These are phyloP conservation scores for Otolemur crassicaudatus DNA, from an alignment of 2,797 vertebrate species.

Conservation along the genomic window DNA sequence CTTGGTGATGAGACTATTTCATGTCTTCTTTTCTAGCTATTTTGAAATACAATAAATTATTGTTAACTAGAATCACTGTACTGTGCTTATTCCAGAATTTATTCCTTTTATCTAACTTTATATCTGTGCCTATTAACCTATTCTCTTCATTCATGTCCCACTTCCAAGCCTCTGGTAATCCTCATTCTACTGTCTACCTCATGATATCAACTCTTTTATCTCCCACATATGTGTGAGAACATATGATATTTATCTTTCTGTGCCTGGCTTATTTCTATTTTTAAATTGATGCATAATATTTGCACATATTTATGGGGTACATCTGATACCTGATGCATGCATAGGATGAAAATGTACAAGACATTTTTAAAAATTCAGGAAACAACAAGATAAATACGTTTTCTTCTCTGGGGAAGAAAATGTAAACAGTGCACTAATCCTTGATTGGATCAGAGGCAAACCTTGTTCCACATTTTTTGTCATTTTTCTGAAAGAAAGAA, in stretches of 20 bases:
- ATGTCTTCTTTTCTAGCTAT: not conserved
- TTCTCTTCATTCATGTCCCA: not conserved
- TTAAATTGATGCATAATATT: not conserved
- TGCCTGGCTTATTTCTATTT: not conserved
- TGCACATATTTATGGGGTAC: not conserved
- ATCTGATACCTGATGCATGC: not conserved
- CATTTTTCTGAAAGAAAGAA: slow-evolving; percentile 7
- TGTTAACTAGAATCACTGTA: not conserved
- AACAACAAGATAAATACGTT: not conserved
- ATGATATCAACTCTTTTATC: not conserved
- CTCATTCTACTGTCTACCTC: not conserved
- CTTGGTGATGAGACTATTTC: not conserved
- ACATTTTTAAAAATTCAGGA: not conserved
- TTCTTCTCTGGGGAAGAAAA: not conserved
- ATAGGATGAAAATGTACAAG: not conserved
- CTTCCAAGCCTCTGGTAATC: not conserved
- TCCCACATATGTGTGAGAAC: not conserved
- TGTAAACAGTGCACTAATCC: not conserved
- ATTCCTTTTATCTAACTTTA: not conserved
- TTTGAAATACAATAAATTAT: not conserved
- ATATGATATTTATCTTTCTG: not conserved
- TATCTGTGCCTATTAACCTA: not conserved
- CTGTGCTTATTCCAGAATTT: not conserved
- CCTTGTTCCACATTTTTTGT: not conserved
- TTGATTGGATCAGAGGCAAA: not conserved